Evolutionary conservation across 2,113 vertebrate species (phyloP), one percentile per base, ranked within the genome.

Genomic region (Nymphicus hollandicus): DNA sequence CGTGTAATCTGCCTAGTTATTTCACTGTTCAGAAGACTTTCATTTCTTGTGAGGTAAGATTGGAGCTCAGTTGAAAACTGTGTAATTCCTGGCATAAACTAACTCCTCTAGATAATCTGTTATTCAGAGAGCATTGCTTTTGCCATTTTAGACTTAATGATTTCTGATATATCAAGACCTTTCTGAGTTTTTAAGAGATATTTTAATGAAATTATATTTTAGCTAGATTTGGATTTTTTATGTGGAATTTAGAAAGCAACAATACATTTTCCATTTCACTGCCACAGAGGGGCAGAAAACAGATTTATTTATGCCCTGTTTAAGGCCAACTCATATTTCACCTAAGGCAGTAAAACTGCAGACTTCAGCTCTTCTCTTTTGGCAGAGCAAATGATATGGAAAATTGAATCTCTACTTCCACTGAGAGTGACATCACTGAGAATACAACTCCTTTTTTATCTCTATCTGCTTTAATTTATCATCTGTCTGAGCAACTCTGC

Each of bases 311-410:
- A 89, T 95, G 65, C 27, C 60, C 52, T 53, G 18, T 86, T 85
- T 58, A 74, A 71, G 93, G 47, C 82, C 56, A 88, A 47, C n/a
- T 88, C 72, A 49, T 97, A 90, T 96, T 93, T 96, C 72, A 96
- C 47, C 56, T 33, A 44, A 31, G 64, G 64, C 56, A 86, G 24
- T 95, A 91, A 86, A 94, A 95, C 37, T 88, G 65, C 72, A 86
- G 76, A 63, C 68, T 86, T 94, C 25, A 86, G 88, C 82, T 86
- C 39, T 96, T 80, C 64, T 60, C 47, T 94, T 94, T 83, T 88
- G 91, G 82, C 64, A 81, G 68, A 88, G 55, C 47, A 92, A 84
- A 86, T 64, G 35, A 66, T 86, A 95, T 12, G 44, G 90, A 89
- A 93, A 96, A 95, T 88, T 81, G 77, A 93, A 94, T 91, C 39